These are phyloP conservation scores for Microctonus hyperodae DNA, from an alignment of 2,888 invertebrate species.

Conservation along the genomic window DNA sequence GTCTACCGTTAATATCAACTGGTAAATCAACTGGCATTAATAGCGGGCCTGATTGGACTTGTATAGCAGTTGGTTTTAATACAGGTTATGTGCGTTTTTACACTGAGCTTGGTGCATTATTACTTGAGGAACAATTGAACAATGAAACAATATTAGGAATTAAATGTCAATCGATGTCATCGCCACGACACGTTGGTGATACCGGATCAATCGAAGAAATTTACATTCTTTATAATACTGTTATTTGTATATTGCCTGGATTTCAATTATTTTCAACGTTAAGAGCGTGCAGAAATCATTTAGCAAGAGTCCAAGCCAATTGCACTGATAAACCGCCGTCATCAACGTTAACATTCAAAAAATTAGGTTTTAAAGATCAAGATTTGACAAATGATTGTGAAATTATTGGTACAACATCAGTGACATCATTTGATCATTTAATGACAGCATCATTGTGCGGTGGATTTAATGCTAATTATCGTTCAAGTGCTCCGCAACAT, in stretches of 20 bases:
- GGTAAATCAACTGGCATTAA: constrained; percentile 65
- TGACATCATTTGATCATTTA: constrained; percentile 87
- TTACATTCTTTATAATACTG: constrained; percentile 76
- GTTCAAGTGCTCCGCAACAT: constrained; percentile 78
- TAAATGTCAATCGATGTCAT: constrained; percentile 77
- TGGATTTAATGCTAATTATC: constrained; percentile 75
- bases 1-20: constrained; percentile 66
- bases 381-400: constrained; percentile 79
- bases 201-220: constrained; percentile 71
- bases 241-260: constrained; percentile 78
- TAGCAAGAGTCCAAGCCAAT: constrained; percentile 80
- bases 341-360: constrained; percentile 77
- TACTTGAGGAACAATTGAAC: constrained; percentile 86
- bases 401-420: constrained; percentile 75
- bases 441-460: constrained; percentile 80
- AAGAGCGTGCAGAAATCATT: constrained; percentile 78
- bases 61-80: constrained; percentile 84
- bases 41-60: constrained; percentile 92
- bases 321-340: constrained; percentile 67
- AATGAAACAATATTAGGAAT: constrained; percentile 80
- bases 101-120: constrained; percentile 83
- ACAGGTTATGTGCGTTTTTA: constrained; percentile 88
- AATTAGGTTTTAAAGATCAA: constrained; percentile 86
- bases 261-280: constrained; percentile 81
- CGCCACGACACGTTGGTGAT: constrained; percentile 61